Percentiles rank a stretch among this genome's conserved stretches.
phyloP scores from a whole-genome alignment of 2,113 vertebrate species.

The Ibidorhyncha struthersii region DNA sequence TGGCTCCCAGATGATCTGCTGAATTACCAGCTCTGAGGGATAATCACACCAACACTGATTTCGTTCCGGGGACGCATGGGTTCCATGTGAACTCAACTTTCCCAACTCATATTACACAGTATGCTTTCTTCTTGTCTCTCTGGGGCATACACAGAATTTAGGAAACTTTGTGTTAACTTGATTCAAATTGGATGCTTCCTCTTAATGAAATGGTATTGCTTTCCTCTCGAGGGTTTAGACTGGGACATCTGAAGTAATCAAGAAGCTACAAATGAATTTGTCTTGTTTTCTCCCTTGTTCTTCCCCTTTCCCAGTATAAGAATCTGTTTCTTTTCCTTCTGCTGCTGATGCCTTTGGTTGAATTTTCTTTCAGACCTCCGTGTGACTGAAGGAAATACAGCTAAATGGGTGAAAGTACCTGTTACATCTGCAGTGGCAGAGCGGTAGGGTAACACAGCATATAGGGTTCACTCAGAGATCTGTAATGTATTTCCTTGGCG shows the following conservation, averaged over 20 bases:
- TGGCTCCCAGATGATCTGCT: not conserved
- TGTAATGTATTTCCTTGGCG: not conserved
- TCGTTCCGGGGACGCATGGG: fast-evolving
- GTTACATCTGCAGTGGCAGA: not conserved
- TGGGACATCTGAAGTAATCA: not conserved
- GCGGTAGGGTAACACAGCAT: not conserved
- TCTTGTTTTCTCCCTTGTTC: not conserved
- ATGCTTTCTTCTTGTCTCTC: not conserved
- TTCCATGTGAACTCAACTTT: not conserved
- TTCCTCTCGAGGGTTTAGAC: not conserved
- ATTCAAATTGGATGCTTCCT: not conserved
- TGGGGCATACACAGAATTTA: not conserved
- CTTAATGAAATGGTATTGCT: not conserved
- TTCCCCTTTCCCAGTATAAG: not conserved
- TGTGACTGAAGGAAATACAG: not conserved
- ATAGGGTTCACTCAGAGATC: not conserved
- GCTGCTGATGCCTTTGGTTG: not conserved
- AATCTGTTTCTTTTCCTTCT: not conserved
- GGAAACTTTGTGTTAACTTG: not conserved
- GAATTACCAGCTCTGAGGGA: not conserved
- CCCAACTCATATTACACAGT: not conserved
- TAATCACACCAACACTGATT: not conserved
- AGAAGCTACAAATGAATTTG: not conserved
- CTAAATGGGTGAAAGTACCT: not conserved
- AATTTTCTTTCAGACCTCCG: not conserved